phyloP scores from a whole-genome alignment of 2,888 invertebrate genomes.

The Loripinus fragilis region DNA sequence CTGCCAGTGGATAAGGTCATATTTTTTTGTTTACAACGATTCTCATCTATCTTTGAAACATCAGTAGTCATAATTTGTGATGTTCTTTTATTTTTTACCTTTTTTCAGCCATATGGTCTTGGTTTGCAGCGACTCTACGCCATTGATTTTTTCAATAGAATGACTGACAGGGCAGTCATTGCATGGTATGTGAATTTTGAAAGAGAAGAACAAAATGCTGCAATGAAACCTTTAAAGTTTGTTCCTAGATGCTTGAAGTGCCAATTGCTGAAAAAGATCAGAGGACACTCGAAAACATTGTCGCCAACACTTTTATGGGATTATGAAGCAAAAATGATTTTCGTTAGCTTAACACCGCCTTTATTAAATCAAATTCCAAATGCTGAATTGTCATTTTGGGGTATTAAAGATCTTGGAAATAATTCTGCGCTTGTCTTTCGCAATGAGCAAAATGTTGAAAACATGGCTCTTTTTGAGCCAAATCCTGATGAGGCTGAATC shows the following conservation, averaged over 20 bases:
- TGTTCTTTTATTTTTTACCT: no score
- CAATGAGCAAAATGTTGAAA: conserved; percentile 26
- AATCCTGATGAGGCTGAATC: neutral
- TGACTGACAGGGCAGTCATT: conserved; percentile 46
- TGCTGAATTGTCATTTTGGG: conserved; percentile 38
- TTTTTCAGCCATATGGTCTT: conserved; percentile 39
- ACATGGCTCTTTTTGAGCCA: conserved; percentile 54
- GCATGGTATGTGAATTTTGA: conserved; percentile 68
- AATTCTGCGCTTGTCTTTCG: conserved; percentile 42
- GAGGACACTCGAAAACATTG: neutral
- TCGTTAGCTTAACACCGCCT: conserved; percentile 45
- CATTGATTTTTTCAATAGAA: conserved; percentile 53
- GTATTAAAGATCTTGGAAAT: conserved; percentile 49
- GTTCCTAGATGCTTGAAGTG: neutral
- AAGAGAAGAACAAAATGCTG: conserved; percentile 26
- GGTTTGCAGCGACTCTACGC: conserved; percentile 68
- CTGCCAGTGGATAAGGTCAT: no score
- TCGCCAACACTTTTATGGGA: conserved; percentile 40
- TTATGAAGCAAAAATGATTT: conserved; percentile 26
- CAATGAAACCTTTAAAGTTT: neutral
- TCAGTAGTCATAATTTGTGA: no score
- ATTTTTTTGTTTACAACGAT: no score
- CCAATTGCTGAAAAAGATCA: conserved; percentile 12
- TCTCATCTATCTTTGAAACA: no score
- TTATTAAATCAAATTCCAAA: conserved; percentile 10